phyloP scores from a whole-genome alignment of 2,888 invertebrate species.

The Rapana venosa region DNA sequence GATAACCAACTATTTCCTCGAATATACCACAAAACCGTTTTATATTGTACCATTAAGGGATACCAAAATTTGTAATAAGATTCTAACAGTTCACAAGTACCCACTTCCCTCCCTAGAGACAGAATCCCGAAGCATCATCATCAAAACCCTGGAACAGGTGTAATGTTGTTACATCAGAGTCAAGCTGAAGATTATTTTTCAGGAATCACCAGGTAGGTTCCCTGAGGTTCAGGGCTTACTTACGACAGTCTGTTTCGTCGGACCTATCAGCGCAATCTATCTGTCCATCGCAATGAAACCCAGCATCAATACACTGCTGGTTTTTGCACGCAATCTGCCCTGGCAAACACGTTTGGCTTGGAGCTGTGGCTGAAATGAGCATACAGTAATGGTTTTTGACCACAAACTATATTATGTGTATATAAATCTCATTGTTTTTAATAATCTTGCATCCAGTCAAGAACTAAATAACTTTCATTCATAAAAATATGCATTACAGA shows the following conservation, averaged over 20 bases:
- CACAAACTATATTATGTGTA: not conserved
- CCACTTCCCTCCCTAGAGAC: too few species aligned
- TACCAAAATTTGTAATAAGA: too few species aligned
- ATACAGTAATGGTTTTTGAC: not conserved
- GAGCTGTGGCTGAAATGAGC: slow-evolving; percentile 53
- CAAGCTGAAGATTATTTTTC: not conserved
- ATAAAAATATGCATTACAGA: not conserved
- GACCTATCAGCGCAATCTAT: slow-evolving; percentile 79
- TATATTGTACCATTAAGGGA: too few species aligned
- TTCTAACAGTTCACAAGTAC: too few species aligned
- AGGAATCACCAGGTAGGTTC: slow-evolving; percentile 13
- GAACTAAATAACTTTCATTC: not conserved
- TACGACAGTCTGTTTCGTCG: slow-evolving; percentile 68
- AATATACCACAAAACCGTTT: too few species aligned
- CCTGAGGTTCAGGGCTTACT: slow-evolving; percentile 47
- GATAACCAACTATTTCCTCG: too few species aligned
- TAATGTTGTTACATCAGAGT: not conserved
- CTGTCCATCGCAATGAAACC: slow-evolving; percentile 89
- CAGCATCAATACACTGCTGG: slow-evolving; percentile 87
- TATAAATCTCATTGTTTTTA: not conserved
- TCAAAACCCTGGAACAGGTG: not conserved
- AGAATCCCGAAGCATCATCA: slow-evolving; percentile 21
- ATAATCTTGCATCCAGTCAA: not conserved
- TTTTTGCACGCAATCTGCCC: slow-evolving; percentile 78
- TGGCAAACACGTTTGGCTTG: slow-evolving; percentile 57